Evolutionary conservation across 2,888 invertebrate species (phyloP), one percentile per base, ranked within the genome.

Genomic region (Nephrotoma flavescens): DNA sequence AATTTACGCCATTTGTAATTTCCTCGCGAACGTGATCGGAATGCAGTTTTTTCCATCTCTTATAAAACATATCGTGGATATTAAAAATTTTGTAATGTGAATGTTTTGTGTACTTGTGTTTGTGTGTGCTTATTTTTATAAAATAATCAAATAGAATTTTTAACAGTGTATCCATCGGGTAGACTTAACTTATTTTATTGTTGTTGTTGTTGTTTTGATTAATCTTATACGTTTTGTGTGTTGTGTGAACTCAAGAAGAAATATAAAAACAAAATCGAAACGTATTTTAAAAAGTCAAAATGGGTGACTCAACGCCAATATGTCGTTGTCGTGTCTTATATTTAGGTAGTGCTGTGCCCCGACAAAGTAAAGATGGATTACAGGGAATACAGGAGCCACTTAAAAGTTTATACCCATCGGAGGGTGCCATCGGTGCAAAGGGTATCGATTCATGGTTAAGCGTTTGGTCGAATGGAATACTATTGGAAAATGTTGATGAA

Each of bases 371-470:
- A 92, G 99, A 99, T 90, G 99, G 99, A 86, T 93, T 99, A 86
- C 97, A 99, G 90, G 98, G 98, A 87, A 97, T 99, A 88, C 99
- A 99, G 93, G 98, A 99, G 91, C 99, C 99, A 2, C 92, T 99
- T 89, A 95, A 97, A 89, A 99, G 98, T 90, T 93, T 99, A 87
- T 99, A 99, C 92, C 98, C 99, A 87, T 97, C 98, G 88, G 97
- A 97, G 92, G 97, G 98, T 87, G 96, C 97, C 87, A 94, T 96
- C 88, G 95, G 96, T 7, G 96, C 97, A 88, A 94, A 96, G 90
- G 97, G 99, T 89, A 97, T 98, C 90, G 97, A 98, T 92, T 97
- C 98, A 88, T 98, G 98, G 97, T 93, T 99, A 87, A 97, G 97
- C 89, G 98, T 99, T 86, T 98, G 98, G 97, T 97, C 97, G 88